Evolutionary conservation across 35 echinoderm and acorn worm species (phyloP), one percentile per base, ranked within the genome.

Genomic region (Hemicentrotus pulcherrimus): DNA sequence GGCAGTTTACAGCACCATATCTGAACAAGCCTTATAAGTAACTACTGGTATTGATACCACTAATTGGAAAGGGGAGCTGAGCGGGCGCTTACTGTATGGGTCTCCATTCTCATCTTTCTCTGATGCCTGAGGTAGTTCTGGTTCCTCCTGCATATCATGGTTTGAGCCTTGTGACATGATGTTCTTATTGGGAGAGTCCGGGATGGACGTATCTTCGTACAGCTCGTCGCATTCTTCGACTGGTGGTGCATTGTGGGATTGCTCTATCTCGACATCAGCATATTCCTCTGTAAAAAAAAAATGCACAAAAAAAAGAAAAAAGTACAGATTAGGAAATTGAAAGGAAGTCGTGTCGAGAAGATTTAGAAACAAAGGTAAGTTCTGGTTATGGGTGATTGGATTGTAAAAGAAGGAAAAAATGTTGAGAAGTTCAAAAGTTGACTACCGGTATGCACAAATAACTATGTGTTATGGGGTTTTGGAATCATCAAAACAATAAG

Each of bases 131-230:
- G 91, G 91, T 47, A 31, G 48, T 58, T 93, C 46, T 93, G 46
- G 91, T 58, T 93, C 48, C 31, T 93, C 91, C 46, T 12, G 11
- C 6, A 9, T 93, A n/a, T 93, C 91, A 31, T 93, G 45, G 91
- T 93, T 46, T 13, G 91, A 93, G 47, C 91, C 91, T 14, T 58
- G 91, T 19, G 91, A 93, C 46, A 93, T 47, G 18, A 47, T 47
- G n/a, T 93, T 93, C 91, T 93, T 93, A 47, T 93, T 93, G 46
- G 91, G 91, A 31, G 91, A 93, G 46, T 93, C 91, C 24, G 91
- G 91, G 88, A 47, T 47, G 46, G 88, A 30, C 1, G 91, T 93
- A 58, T 93, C 91, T 28, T 93, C 91, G 15, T 93, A 93, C 30
- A 93, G 48, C 91, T 93, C 91, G 5, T 28, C 91, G 5, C 58